Conservation (phyloP, 1,140 invertebrate species). For the Macrostomum lignano region DNA sequence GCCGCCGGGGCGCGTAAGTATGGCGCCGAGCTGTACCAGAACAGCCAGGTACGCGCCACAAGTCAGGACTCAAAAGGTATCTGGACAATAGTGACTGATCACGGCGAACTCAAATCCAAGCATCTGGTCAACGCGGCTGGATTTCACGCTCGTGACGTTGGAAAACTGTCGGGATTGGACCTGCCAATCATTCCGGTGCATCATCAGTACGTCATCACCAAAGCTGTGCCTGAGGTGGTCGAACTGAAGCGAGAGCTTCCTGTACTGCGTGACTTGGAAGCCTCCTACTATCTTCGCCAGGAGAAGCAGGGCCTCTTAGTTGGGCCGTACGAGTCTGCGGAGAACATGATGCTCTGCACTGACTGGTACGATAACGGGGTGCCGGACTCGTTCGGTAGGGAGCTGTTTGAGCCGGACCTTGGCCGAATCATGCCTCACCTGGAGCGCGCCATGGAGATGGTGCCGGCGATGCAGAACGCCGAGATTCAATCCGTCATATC, state of each 20-base stretch:
- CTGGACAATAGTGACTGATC: slow-evolving; percentile 17
- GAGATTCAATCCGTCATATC: slow-evolving; percentile 19
- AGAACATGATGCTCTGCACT: slow-evolving; percentile 20
- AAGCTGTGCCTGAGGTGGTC: slow-evolving; percentile 17
- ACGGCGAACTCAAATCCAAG: slow-evolving; percentile 15
- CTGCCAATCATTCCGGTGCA: slow-evolving; percentile 25
- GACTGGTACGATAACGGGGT: slow-evolving; percentile 25
- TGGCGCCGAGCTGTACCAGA: slow-evolving; percentile 14
- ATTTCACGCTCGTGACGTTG: slow-evolving; percentile 27
- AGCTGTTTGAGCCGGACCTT: slow-evolving; percentile 23
- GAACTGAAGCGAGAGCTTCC: slow-evolving; percentile 19
- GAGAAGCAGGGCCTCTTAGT: slow-evolving; percentile 24
- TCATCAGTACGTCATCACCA: slow-evolving; percentile 26
- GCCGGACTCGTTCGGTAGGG: slow-evolving; percentile 24
- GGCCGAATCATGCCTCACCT: slow-evolving; percentile 17
- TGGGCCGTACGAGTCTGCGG: slow-evolving; percentile 24
- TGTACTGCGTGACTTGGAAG: slow-evolving; percentile 28
- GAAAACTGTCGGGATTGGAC: slow-evolving; percentile 14
- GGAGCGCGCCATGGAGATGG: slow-evolving; percentile 19
- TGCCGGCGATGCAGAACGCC: slow-evolving; percentile 15
- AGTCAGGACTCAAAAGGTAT: slow-evolving; percentile 11
- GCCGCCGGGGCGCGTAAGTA: slow-evolving; percentile 18
- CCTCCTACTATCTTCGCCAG: slow-evolving; percentile 26
- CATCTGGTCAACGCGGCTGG: slow-evolving; percentile 24
- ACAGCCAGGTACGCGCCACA: slow-evolving; percentile 11